Conservation (phyloP, 2,888 invertebrate genomes). For the Hecatera dysodea region DNA sequence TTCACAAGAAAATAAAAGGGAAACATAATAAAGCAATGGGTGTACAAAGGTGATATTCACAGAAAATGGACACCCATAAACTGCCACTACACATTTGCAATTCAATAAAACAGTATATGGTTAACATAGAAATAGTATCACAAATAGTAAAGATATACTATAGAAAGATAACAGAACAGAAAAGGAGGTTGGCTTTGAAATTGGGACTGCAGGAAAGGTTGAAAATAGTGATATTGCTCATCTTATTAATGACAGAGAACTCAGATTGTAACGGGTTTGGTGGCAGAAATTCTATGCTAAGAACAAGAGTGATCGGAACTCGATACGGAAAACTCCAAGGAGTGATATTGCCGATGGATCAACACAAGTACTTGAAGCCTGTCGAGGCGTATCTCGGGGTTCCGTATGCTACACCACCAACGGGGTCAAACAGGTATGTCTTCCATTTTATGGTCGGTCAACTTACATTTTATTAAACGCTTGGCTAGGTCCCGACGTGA, state of each 20-base stretch:
- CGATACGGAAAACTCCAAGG: constrained; percentile 96
- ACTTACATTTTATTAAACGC: constrained; percentile 64
- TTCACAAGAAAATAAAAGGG: constrained; percentile 65
- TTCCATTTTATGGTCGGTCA: constrained; percentile 65
- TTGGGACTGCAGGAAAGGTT: constrained; percentile 74
- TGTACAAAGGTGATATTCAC: constrained; percentile 87
- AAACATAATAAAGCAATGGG: constrained; percentile 82
- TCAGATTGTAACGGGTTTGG: constrained; percentile 84
- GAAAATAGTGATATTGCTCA: constrained; percentile 79
- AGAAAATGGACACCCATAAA: constrained; percentile 87
- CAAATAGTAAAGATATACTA: constrained; percentile 61
- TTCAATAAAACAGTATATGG: constrained; percentile 86
- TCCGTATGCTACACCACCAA: constrained; percentile 96
- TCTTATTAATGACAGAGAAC: constrained; percentile 80
- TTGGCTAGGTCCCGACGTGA: constrained; percentile 57
- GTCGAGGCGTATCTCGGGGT: constrained; percentile 96
- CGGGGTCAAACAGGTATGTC: constrained; percentile 93
- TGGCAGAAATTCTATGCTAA: constrained; percentile 92
- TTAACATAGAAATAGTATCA: constrained; percentile 66
- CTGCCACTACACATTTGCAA: constrained; percentile 88
- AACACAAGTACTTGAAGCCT: constrained; percentile 93
- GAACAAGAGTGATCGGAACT: constrained; percentile 95
- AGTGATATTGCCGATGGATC: constrained; percentile 94
- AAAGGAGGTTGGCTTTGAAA: constrained; percentile 67
- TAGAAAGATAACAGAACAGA: constrained; percentile 61